Evolutionary conservation across 2,888 invertebrate species (phyloP), one percentile per base, ranked within the genome.

Genomic region (Andrena haemorrhoa): DNA sequence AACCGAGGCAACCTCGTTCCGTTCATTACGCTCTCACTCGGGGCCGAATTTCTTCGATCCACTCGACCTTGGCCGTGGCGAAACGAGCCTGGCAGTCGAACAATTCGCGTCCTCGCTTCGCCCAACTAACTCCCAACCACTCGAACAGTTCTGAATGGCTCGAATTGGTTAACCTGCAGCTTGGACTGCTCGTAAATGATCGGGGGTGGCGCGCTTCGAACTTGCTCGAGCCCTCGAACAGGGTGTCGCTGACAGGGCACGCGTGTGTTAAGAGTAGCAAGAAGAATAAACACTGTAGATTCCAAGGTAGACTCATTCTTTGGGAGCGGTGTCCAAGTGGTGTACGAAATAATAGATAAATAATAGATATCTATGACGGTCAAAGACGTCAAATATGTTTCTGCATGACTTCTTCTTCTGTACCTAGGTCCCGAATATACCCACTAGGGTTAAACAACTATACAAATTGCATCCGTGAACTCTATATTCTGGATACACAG

Each of bases 81-180:
- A 41, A 23, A 26, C n/a, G 16, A 53, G 26, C 26, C 49, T 41
- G 10, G 29, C 23, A 33, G 47, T 53, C 58, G 64, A 63, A 60
- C 61, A 64, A 70, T 83, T 64, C 73, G 58, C 33, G 68, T 75
- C 76, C 76, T 56, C 71, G 71, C 66, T 61, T 58, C 49, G 58
- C 61, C 58, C 66, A 66, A 47, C 69, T 65, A 66, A 68, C 63
- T 66, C 68, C 64, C 64, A 64, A 74, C 64, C 76, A 68, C 80
- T 75, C 79, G 73, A 71, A 85, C 83, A 72, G 85, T 83, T 83
- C 76, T 76, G 58, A 85, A 87, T 85, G 80, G 80, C 74, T 80
- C 75, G 87, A 87, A 85, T 86, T 87, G 41, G 41, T 41, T 41
- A 41, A 87, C 74, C 70, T 66, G 75, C 56, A 85, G 80, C 82